A percentile compares a stretch with the other conserved stretches of the same genome.
These are phyloP conservation scores for Epinephelus cyanopodus DNA, from an alignment of 2,113 vertebrate genomes.

Conservation along the genomic window DNA sequence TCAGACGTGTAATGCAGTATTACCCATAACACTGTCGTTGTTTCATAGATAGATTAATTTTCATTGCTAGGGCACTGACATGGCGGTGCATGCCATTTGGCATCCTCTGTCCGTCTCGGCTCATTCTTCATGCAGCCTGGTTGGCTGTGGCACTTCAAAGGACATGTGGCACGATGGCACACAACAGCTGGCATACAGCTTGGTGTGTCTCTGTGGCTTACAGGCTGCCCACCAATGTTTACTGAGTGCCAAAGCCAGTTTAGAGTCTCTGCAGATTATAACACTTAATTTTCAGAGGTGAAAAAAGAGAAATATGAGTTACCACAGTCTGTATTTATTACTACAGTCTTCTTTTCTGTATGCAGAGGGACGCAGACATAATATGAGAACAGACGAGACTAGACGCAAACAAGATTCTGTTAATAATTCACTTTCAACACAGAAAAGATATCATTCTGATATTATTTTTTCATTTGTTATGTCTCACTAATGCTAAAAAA, in stretches of 20 bases:
- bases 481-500: neutral
- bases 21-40: constrained; percentile 38
- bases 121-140: constrained; percentile 39
- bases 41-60: constrained; percentile 58
- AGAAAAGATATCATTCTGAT: neutral
- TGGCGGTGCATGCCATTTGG: constrained; percentile 50
- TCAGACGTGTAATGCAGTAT: constrained; percentile 46
- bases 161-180: constrained; percentile 58
- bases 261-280: constrained; percentile 40
- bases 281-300: constrained; percentile 49
- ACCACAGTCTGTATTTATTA: constrained; percentile 21
- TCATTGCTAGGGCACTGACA: constrained; percentile 49
- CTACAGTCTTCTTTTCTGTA: neutral
- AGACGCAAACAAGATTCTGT: neutral
- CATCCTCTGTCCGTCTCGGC: constrained; percentile 49
- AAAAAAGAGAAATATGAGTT: constrained; percentile 43
- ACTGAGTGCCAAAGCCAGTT: constrained; percentile 54
- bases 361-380: neutral
- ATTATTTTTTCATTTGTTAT: neutral
- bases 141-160: constrained; percentile 55
- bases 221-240: constrained; percentile 55
- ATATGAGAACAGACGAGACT: neutral
- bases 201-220: constrained; percentile 44
- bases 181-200: constrained; percentile 72
- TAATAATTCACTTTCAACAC: neutral